Percentiles rank a stretch among this genome's conserved stretches.
Evolutionary conservation across 1,140 invertebrate species (phyloP).

Genomic region (Adelges cooleyi): DNA sequence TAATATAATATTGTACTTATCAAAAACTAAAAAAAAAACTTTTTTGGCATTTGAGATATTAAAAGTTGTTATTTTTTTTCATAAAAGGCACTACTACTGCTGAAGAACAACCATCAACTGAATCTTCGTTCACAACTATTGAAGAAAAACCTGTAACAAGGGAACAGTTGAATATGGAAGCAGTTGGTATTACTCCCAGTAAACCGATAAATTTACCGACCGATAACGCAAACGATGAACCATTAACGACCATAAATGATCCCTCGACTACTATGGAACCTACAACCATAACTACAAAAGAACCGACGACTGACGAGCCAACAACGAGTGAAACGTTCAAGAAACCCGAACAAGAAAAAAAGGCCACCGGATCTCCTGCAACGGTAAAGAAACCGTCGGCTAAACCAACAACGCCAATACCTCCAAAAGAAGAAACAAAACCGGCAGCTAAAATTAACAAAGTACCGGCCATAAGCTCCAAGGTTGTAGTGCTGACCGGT

Average conservation of each 20-base stretch:
- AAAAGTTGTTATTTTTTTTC: no score
- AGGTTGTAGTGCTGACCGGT: conserved; percentile 40
- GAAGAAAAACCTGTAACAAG: background rate
- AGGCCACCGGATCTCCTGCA: background rate
- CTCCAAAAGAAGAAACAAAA: conserved; percentile 35
- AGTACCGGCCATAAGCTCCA: conserved; percentile 40
- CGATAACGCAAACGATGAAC: background rate
- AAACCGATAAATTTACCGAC: background rate
- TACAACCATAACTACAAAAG: conserved; percentile 12
- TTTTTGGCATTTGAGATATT: no score
- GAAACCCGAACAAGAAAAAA: conserved; percentile 10
- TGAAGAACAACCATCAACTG: background rate
- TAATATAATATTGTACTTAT: background rate
- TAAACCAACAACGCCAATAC: background rate
- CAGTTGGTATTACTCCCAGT: background rate
- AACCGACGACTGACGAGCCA: background rate
- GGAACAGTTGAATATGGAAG: background rate
- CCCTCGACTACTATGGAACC: background rate
- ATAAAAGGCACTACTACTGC: conserved; percentile 31
- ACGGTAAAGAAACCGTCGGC: background rate
- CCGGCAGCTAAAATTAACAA: background rate
- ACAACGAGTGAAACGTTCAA: background rate
- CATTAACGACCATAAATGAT: background rate
- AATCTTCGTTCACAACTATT: background rate
- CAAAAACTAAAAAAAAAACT: background rate